Evolutionary conservation across 2,113 vertebrate genomes (phyloP).

Genomic region (Sprattus sprattus): DNA sequence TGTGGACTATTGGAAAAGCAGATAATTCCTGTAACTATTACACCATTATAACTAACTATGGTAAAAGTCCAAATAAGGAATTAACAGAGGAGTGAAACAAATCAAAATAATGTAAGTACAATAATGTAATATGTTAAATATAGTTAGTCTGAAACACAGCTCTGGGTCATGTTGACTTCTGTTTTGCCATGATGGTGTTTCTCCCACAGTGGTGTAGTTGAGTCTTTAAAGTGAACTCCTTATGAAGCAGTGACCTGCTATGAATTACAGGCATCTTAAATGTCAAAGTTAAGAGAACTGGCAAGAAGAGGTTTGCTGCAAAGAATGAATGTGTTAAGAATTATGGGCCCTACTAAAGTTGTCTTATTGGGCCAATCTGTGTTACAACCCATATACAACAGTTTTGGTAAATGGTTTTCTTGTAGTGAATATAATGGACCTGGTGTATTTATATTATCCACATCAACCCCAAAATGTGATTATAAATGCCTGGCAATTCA

Average conservation of each 20-base stretch:
- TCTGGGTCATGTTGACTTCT: not conserved
- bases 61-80: too few species aligned
- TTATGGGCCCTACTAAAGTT: not conserved
- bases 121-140: too few species aligned
- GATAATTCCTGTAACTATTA: too few species aligned
- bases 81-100: too few species aligned
- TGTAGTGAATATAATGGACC: not conserved
- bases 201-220: not conserved
- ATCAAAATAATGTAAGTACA: too few species aligned
- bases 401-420: not conserved
- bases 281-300: conserved; percentile 15
- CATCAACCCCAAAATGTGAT: not conserved
- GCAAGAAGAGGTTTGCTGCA: not conserved
- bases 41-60: too few species aligned
- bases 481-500: not conserved
- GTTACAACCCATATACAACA: not conserved
- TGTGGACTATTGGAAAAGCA: too few species aligned
- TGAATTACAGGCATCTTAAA: conserved; percentile 9
- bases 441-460: not conserved
- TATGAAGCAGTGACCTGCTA: not conserved
- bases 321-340: not conserved
- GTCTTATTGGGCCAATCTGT: not conserved
- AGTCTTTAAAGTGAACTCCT: not conserved
- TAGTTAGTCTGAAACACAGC: not conserved
- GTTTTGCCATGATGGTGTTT: not conserved